Evolutionary conservation across 2,888 invertebrate species (phyloP), one percentile per base, ranked within the genome.

Genomic region (Tolmerus cingulatus): DNA sequence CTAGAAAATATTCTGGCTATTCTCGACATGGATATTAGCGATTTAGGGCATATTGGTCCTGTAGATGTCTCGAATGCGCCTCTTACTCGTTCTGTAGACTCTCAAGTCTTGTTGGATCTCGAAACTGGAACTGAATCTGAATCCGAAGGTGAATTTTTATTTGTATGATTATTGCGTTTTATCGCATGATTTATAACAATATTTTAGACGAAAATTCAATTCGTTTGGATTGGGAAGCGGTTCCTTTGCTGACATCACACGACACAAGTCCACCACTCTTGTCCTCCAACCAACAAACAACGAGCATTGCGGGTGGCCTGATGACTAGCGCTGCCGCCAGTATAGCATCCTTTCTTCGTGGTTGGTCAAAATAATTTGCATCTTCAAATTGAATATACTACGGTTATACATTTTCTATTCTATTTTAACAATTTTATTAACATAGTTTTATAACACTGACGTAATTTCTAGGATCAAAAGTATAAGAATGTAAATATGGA

Each of bases 271-370:
- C 92, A 2, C 91, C 90, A 87, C 89, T 91, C 43, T 90, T 90
- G 40, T 88, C 89, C 0, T 87, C 89, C 76, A 90, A 89, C 85
- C 91, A 90, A 76, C 92, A 92, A 88, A 91, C 92, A 87, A 91
- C 92, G 89, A 94, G 95, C 92, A 94, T 95, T 89, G 96, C 96
- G 66, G 95, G 95, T 40, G 96, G 97, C 86, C 94, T 97, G 30
- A 95, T 97, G 90, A 96, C 96, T 87, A 96, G 97, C 90, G 96
- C 97, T 37, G 97, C 97, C 86, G 96, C 97, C 87, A 96, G 97
- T 89, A 94, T 97, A 89, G 96, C 96, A 76, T 97, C 97, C 87
- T 94, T 97, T 90, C 96, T 97, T 95, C 95, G 96, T 91, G 92
- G 92, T 91, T 91, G 34, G 92, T 92, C 89, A 92, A 89, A 86